Evolutionary conservation across 37 sponge, comb jelly and placozoan genomes (phyloP).

Genomic region (Ephydatia muelleri): DNA sequence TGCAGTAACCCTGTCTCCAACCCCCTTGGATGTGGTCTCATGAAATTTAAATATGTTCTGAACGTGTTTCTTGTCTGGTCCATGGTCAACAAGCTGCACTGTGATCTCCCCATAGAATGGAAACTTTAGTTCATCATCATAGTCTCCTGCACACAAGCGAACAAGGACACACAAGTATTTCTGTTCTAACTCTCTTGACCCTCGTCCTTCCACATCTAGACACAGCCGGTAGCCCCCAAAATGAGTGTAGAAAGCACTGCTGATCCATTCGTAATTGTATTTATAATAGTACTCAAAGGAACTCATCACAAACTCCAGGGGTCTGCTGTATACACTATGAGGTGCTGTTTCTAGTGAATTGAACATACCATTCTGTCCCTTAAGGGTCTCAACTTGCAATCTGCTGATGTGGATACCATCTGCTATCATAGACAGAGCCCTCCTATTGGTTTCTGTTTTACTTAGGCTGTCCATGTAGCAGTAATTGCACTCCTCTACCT

Average conservation of each 20-base stretch:
- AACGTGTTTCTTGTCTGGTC: neutral
- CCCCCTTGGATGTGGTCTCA: neutral
- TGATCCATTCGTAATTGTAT: neutral
- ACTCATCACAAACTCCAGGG: neutral
- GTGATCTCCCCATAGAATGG: neutral
- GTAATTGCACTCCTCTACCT: neutral
- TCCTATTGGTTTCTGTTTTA: neutral
- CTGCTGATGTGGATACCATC: neutral
- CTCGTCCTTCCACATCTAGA: neutral
- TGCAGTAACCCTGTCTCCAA: neutral
- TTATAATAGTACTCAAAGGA: neutral
- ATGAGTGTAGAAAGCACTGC: neutral
- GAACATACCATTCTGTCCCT: neutral
- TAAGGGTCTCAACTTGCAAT: neutral
- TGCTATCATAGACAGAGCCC: neutral
- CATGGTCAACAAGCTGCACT: conserved; percentile 6
- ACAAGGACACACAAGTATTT: neutral
- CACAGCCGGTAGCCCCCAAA: neutral
- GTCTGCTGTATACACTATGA: neutral
- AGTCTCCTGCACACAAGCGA: neutral
- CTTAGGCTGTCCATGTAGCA: neutral
- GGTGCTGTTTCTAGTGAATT: neutral
- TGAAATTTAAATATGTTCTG: conserved; percentile 10
- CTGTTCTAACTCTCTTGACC: neutral
- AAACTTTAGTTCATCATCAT: neutral